Base-by-base conservation (phyloP, 2,888 invertebrate species). In the Cantharis rustica region DNA sequence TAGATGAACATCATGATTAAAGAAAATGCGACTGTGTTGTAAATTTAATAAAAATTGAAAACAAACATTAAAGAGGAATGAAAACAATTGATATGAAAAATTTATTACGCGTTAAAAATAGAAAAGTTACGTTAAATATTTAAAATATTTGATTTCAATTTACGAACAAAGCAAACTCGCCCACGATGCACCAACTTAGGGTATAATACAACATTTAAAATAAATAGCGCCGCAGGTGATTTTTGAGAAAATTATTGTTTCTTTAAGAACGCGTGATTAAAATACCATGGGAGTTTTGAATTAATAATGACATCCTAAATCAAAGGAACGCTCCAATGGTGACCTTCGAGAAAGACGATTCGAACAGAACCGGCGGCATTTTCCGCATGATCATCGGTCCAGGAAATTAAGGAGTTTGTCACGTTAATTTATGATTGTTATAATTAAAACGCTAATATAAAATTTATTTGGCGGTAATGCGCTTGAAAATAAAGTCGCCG, bases 401-500 rank as follows among this genome's bases (percentile, higher is more conserved):
- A 63, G 16, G 17, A 16, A 20, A 64, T 64, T 13, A 64, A 64
- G 64, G 4, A 17, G 5, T 66, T 13, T 17, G 66, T 66, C 16
- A 10, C 23, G 20, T 16, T n/a, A 47, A 26, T 69, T 69, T 17
- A 69, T 15, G 15, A 69, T 68, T 31, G 10, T 27, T 61, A 31
- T 23, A 62, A 72, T 64, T 66, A 72, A 27, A 72, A 72, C 13
- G 47, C 61, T 66, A 72, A 68, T 72, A 72, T 47, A 72, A 27
- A 68, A 68, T 47, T 72, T 66, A 66, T 72, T 61, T 72, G 66
- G 66, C 72, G 68, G 47, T 68, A 66, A 72, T 68, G 23, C 61
- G 72, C 61, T 61, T 23, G 62, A 64, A 72, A 72, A 72, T 72
- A 66, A 72, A 64, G 72, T 47, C 66, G 66, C 68, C 64, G 68